Evolutionary conservation across 2,797 vertebrate genomes (phyloP), one percentile per base, ranked within the genome.

Genomic region (Rhabdomys pumilio): DNA sequence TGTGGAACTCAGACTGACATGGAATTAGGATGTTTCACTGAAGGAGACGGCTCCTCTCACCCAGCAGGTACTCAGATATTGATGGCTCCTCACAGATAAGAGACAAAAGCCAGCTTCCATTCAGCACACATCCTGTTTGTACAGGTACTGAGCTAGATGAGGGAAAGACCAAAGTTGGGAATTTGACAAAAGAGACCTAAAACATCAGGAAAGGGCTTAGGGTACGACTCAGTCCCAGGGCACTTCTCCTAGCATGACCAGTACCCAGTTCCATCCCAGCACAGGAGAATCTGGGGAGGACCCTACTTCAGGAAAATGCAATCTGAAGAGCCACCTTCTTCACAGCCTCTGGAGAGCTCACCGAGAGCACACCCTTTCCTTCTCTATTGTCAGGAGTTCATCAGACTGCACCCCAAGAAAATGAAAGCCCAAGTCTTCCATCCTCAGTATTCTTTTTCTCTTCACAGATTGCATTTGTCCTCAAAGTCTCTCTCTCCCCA

Each of bases 1-100:
- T 96, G 24, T 95, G 84, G 94, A 84, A 90, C 84, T 6, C 57
- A 67, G 81, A 63, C 31, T 38, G 50, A 34, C 75, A 57, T 82
- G 55, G 76, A 50, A 19, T 13, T 50, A 10, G 4, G 26, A 59
- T 15, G n/a, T 3, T 3, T 11, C n/a, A 38, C 69, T 44, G n/a
- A 80, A 85, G 76, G 59, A n/a, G 29, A 65, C 4, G 12, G 61
- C 55, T 29, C 3, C 34, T 92, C 20, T 90, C 17, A 34, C 4
- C 53, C 14, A 65, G 7, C 2, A 65, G 77, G 31, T 55, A 22
- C 31, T 50, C 15, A 59, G 20, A 13, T 82, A 47, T 41, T n/a
- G 67, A n/a, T 75, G 38, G 57, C 26, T 73, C 22, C 38, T 88
- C 38, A 85, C 80, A 61, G 80, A 13, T 61, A 57, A 73, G 55